Evolutionary conservation across 2,113 vertebrate species (phyloP).

Genomic region (Rattus rattus): DNA sequence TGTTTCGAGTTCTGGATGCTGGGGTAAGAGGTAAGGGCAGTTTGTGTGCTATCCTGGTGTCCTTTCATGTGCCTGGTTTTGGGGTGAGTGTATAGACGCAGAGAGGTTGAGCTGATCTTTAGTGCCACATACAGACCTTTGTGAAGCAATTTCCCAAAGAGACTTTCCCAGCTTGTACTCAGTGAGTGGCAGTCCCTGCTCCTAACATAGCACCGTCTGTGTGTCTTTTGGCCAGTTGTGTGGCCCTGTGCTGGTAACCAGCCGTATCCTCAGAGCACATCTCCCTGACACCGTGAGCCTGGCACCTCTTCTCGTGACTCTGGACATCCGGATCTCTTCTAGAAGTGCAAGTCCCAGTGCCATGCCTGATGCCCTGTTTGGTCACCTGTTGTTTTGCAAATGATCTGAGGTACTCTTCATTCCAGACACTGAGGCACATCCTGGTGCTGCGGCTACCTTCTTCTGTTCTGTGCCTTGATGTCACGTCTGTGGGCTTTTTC

Average conservation of each 20-base stretch:
- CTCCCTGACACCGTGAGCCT: rapidly evolving
- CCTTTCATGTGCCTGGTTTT: rapidly evolving
- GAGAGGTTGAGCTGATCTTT: rapidly evolving
- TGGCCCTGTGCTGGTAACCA: rapidly evolving
- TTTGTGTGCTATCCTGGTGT: rapidly evolving
- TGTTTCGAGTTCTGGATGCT: rapidly evolving
- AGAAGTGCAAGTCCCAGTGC: rapidly evolving
- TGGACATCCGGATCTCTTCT: rapidly evolving
- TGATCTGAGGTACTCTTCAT: too few relatives aligned
- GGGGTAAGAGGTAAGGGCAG: rapidly evolving
- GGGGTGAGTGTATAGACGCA: rapidly evolving
- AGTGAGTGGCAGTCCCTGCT: background rate
- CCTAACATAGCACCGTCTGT: rapidly evolving
- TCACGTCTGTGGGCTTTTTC: rapidly evolving
- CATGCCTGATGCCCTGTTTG: rapidly evolving
- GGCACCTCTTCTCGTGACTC: background rate
- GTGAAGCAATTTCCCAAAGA: background rate
- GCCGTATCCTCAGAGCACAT: rapidly evolving
- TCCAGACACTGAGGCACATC: background rate
- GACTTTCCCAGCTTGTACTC: rapidly evolving
- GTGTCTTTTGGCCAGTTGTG: rapidly evolving
- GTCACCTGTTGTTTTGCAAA: rapidly evolving
- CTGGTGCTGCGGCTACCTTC: background rate
- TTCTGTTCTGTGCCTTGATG: background rate
- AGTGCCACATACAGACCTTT: rapidly evolving